A percentile compares a stretch with the other conserved stretches of the same genome.
These are phyloP conservation scores for Emydura subglobosa DNA, from an alignment of 2,113 vertebrate species.

Conservation along the genomic window DNA sequence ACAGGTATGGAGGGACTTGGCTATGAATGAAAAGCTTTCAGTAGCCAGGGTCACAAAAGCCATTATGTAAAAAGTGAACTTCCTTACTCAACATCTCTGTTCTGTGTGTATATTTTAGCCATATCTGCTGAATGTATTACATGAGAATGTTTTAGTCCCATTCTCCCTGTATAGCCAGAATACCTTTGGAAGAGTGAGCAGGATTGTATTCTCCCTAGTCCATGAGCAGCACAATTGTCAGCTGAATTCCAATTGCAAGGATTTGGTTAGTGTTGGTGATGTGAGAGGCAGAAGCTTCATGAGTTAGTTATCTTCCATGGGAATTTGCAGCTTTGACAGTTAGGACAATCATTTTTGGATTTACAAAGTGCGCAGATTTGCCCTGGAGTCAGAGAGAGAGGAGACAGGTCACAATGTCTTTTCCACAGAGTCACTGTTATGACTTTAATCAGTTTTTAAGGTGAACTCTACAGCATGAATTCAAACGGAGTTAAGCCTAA, in stretches of 20 bases:
- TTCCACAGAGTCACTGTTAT: not conserved
- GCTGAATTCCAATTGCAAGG: not conserved
- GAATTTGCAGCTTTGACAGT: conserved; percentile 20
- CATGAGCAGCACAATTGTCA: not conserved
- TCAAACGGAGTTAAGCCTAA: not conserved
- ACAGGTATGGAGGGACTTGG: conserved; percentile 1
- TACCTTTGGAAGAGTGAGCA: not conserved
- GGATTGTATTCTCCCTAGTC: not conserved
- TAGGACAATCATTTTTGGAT: not conserved
- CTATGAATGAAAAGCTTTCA: not conserved
- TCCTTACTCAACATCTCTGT: conserved; percentile 20
- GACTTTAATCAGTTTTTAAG: not conserved
- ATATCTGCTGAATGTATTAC: not conserved
- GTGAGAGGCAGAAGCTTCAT: not conserved
- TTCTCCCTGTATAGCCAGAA: conserved; percentile 22
- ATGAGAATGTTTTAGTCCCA: not conserved
- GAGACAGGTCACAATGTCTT: not conserved
- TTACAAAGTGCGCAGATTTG: conserved; percentile 15
- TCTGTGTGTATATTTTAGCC: not conserved
- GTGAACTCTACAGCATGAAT: not conserved
- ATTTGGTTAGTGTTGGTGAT: not conserved
- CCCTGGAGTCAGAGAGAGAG: not conserved
- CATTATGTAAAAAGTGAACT: conserved; percentile 15
- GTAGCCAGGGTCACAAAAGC: not conserved
- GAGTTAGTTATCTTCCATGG: not conserved